Conservation (phyloP, 2,113 vertebrate species). For the Callipepla squamata region DNA sequence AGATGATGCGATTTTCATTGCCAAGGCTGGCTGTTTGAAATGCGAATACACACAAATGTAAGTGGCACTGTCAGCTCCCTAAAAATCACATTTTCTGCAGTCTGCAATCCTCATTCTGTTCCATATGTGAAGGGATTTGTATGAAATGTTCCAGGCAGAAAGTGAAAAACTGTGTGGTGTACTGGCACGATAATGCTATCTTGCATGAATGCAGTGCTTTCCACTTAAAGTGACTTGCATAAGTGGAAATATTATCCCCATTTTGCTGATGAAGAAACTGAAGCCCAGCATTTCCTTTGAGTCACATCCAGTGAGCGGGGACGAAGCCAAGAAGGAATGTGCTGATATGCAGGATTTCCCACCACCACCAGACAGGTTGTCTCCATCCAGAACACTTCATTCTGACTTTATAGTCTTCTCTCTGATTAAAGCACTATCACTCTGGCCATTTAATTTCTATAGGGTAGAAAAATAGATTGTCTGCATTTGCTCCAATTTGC, state of each 20-base stretch:
- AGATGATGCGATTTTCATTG: constrained; percentile 42
- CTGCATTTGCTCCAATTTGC: background rate
- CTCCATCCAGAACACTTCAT: constrained; percentile 38
- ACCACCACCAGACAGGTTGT: constrained; percentile 54
- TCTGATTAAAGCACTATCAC: constrained; percentile 21
- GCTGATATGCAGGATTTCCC: constrained; percentile 61
- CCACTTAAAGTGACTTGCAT: constrained; percentile 57
- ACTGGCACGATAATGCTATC: constrained; percentile 35
- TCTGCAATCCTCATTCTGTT: constrained; percentile 46
- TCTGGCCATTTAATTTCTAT: constrained; percentile 2
- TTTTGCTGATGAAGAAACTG: constrained; percentile 62
- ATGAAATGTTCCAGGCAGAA: constrained; percentile 57
- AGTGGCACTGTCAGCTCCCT: constrained; percentile 45
- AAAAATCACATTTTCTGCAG: constrained; percentile 64
- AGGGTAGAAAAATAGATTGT: background rate
- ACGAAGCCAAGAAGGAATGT: constrained; percentile 61
- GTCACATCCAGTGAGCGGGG: constrained; percentile 50
- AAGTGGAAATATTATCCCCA: constrained; percentile 61
- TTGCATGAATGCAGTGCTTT: constrained; percentile 41
- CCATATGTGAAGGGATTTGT: constrained; percentile 65
- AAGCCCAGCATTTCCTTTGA: constrained; percentile 55
- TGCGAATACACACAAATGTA: background rate
- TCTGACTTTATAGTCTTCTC: constrained; percentile 23
- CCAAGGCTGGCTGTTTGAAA: constrained; percentile 56
- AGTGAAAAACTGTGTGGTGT: constrained; percentile 40